Conservation (phyloP, 1,140 invertebrate genomes). For the Drosophila suzukii region DNA sequence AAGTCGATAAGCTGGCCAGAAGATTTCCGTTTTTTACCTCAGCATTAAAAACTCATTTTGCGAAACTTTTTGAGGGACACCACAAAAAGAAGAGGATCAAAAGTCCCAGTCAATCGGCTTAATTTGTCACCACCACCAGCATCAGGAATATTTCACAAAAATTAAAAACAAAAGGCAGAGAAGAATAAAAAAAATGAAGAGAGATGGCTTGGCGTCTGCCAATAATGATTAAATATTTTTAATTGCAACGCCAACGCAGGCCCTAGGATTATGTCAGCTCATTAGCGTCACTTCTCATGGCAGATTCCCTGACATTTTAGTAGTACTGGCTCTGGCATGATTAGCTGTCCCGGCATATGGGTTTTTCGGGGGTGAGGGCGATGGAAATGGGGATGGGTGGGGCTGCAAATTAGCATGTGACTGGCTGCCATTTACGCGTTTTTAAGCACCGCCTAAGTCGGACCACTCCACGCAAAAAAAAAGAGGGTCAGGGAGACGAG, state of each 20-base stretch:
- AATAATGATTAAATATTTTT: slow-evolving; percentile 77
- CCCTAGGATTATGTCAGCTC: slow-evolving; percentile 59
- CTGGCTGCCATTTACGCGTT: slow-evolving; percentile 68
- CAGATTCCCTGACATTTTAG: slow-evolving; percentile 59
- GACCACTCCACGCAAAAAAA: slow-evolving; percentile 23
- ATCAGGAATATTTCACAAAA: slow-evolving; percentile 1
- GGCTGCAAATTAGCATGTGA: slow-evolving; percentile 68
- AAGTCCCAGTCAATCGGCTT: slow-evolving; percentile 50
- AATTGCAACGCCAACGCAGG: slow-evolving; percentile 43
- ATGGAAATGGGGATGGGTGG: background rate
- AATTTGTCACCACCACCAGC: slow-evolving; percentile 58
- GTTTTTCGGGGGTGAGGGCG: background rate
- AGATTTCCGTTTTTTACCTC: slow-evolving; percentile 42
- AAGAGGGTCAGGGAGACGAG: slow-evolving; percentile 17
- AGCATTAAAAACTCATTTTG: slow-evolving; percentile 53
- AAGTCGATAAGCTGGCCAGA: slow-evolving; percentile 40
- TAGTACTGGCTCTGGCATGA: slow-evolving; percentile 52
- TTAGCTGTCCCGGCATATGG: slow-evolving; percentile 49
- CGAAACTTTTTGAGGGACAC: slow-evolving; percentile 25
- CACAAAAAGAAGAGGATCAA: slow-evolving; percentile 3
- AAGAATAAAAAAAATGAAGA: slow-evolving; percentile 12
- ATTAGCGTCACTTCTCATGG: slow-evolving; percentile 74
- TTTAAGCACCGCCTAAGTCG: slow-evolving; percentile 66
- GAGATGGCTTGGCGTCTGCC: slow-evolving; percentile 37
- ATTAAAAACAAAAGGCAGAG: slow-evolving; percentile 18